These are phyloP conservation scores for Mamestra brassicae DNA, from an alignment of 2,888 invertebrate species.

Conservation along the genomic window DNA sequence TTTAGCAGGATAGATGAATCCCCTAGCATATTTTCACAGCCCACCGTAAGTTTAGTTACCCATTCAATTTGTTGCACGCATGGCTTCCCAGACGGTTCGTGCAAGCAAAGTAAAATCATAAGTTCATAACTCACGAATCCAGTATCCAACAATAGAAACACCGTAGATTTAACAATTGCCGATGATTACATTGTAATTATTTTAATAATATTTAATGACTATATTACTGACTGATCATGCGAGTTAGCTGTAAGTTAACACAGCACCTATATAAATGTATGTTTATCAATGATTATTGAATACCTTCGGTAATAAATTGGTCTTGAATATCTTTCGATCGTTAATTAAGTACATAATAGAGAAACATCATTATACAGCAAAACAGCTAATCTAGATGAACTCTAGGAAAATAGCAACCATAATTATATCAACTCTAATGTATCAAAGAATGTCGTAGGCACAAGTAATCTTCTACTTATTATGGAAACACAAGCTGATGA, in stretches of 20 bases:
- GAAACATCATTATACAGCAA: not conserved
- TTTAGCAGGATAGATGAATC: not conserved
- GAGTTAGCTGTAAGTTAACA: not conserved
- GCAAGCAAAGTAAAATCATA: not conserved
- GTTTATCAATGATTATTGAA: not conserved
- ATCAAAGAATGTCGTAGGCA: not conserved
- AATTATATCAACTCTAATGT: not conserved
- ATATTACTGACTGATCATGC: not conserved
- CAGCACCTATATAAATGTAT: not conserved
- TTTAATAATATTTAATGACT: constrained; percentile 29
- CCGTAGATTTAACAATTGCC: constrained; percentile 9
- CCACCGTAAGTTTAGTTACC: not conserved
- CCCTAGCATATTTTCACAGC: not conserved
- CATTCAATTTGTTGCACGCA: constrained; percentile 5
- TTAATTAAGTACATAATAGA: not conserved
- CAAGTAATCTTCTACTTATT: not conserved
- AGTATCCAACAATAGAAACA: constrained; percentile 12
- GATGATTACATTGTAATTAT: constrained; percentile 25
- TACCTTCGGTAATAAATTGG: not conserved
- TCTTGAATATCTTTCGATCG: constrained; percentile 10
- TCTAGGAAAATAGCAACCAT: not conserved
- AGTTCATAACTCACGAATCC: constrained; percentile 15
- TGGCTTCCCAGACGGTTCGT: not conserved
- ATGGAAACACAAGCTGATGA: not conserved
- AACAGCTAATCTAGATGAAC: not conserved